These are phyloP conservation scores for Presbytis comata DNA, from an alignment of 2,797 vertebrate genomes.

Conservation along the genomic window DNA sequence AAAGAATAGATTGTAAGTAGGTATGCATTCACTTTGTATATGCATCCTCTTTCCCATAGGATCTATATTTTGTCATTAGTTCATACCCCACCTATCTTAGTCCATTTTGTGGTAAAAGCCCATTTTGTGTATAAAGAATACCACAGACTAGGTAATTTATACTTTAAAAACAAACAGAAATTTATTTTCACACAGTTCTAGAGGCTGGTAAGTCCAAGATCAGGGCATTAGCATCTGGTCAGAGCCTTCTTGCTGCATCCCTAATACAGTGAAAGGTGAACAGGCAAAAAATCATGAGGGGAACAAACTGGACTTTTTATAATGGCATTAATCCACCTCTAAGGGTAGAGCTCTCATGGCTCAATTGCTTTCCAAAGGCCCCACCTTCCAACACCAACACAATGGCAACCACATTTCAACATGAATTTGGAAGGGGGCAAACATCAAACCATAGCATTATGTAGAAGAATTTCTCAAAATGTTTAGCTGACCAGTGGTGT, in stretches of 20 bases:
- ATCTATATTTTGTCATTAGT: not conserved
- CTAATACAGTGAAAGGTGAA: not conserved
- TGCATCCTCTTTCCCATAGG: not conserved
- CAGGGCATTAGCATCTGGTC: not conserved
- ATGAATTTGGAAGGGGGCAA: not conserved
- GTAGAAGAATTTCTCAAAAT: not conserved
- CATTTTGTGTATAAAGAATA: not conserved
- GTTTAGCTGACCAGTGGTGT: not conserved
- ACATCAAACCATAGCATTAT: not conserved
- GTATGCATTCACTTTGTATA: not conserved
- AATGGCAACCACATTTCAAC: not conserved
- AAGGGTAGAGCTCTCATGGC: not conserved
- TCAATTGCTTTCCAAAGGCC: not conserved
- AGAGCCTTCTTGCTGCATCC: not conserved
- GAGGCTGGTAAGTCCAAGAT: not conserved
- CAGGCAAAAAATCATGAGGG: not conserved
- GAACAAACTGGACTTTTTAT: not conserved
- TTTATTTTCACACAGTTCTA: not conserved
- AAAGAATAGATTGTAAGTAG: not conserved
- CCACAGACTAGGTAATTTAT: not conserved
- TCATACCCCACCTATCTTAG: not conserved
- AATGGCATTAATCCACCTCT: not conserved
- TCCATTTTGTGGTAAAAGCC: not conserved
- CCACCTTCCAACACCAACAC: too few species aligned
- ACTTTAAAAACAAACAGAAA: not conserved